These are phyloP conservation scores for Celastrina argiolus DNA, from an alignment of 2,888 invertebrate genomes.

Conservation along the genomic window DNA sequence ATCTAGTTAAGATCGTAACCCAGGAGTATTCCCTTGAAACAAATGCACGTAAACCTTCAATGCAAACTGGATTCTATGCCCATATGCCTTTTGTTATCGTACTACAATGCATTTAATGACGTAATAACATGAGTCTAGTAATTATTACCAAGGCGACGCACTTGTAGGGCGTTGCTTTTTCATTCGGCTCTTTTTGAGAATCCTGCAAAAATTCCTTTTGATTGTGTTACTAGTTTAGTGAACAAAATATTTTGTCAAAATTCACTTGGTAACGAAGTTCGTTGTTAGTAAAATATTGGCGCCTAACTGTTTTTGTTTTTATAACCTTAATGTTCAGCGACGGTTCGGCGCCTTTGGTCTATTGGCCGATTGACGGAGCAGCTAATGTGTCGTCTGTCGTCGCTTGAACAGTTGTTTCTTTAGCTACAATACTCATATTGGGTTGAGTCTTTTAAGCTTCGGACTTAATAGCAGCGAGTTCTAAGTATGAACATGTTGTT, in stretches of 20 bases:
- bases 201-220: neutral
- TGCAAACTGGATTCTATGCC: conserved; percentile 21
- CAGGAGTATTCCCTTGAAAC: conserved; percentile 8
- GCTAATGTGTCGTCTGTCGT: conserved; percentile 2
- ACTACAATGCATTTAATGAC: neutral
- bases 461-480: neutral
- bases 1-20: neutral
- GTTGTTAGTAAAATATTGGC: neutral
- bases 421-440: neutral
- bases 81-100: neutral
- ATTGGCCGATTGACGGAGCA: neutral
- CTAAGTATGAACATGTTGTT: too few relatives aligned
- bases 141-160: neutral
- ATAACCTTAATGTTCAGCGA: neutral
- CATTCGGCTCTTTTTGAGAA: neutral
- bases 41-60: neutral
- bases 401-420: conserved; percentile 4
- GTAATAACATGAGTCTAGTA: neutral
- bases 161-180: neutral
- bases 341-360: conserved; percentile 9
- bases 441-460: neutral
- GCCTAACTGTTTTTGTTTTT: neutral
- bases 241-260: neutral
- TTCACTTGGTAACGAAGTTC: neutral
- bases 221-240: neutral